These are phyloP conservation scores for Premnoplex brunnescens DNA, from an alignment of 2,797 vertebrate species.

Conservation along the genomic window DNA sequence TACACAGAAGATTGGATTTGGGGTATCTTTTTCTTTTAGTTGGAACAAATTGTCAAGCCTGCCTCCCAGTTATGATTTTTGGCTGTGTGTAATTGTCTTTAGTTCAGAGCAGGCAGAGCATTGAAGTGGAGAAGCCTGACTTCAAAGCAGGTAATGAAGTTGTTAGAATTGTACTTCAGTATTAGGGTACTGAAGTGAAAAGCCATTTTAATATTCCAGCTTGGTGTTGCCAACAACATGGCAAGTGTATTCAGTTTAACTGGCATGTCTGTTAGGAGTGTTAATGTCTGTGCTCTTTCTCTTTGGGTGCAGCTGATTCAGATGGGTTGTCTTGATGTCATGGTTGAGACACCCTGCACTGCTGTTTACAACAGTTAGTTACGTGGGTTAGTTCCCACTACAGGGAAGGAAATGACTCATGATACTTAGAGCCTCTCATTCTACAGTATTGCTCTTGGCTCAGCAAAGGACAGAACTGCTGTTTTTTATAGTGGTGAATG, in stretches of 20 bases:
- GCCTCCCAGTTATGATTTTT: neutral
- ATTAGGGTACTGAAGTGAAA: neutral
- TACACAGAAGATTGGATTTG: neutral
- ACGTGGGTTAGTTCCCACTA: neutral
- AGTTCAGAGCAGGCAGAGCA: neutral
- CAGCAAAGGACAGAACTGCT: neutral
- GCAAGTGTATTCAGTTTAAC: neutral
- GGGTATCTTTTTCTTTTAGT: neutral
- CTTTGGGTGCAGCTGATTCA: neutral
- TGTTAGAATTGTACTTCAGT: neutral
- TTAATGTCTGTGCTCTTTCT: neutral
- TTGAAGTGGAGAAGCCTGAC: neutral
- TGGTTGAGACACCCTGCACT: neutral
- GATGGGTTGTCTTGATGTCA: neutral
- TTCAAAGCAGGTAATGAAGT: neutral
- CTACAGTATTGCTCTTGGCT: neutral
- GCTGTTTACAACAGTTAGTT: neutral
- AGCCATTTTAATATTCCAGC: neutral
- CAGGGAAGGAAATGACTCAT: neutral
- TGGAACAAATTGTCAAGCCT: neutral
- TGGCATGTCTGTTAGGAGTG: neutral
- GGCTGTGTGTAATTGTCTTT: neutral
- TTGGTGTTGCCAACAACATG: neutral
- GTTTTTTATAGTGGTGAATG: neutral
- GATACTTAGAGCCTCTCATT: neutral